These are phyloP conservation scores for Eubasilissa splendida DNA, from an alignment of 2,888 invertebrate species.

Conservation along the genomic window DNA sequence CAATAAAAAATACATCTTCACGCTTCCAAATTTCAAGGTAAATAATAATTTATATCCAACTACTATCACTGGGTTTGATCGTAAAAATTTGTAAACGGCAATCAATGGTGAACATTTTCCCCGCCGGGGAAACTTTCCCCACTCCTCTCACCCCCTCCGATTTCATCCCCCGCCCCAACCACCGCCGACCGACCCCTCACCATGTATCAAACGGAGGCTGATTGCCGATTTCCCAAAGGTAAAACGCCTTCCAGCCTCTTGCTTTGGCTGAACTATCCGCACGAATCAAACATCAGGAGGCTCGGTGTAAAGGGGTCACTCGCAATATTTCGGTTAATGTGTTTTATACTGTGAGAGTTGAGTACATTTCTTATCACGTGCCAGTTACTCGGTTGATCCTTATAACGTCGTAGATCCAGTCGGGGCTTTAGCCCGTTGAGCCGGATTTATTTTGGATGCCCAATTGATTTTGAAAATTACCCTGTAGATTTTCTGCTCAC, in stretches of 20 bases:
- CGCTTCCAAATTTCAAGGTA: too few species aligned
- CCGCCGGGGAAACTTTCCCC: slow-evolving; percentile 35
- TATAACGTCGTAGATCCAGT: neutral
- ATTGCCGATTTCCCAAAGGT: slow-evolving; percentile 54
- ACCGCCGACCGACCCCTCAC: slow-evolving; percentile 18
- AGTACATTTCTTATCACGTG: neutral
- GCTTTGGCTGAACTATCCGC: slow-evolving; percentile 11
- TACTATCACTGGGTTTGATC: slow-evolving; percentile 6
- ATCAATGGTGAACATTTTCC: slow-evolving; percentile 46
- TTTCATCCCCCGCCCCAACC: neutral
- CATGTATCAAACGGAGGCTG: slow-evolving; percentile 54
- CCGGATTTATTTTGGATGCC: slow-evolving; percentile 43
- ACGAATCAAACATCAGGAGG: neutral
- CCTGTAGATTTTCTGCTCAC: slow-evolving; percentile 20
- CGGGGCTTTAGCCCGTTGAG: slow-evolving; percentile 33
- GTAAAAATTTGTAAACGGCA: slow-evolving; percentile 51
- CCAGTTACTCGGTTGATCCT: neutral
- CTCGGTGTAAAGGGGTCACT: neutral
- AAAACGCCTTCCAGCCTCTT: slow-evolving; percentile 49
- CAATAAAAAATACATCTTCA: too few species aligned
- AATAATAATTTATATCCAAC: too few species aligned
- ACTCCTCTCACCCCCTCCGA: neutral
- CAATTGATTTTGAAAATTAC: slow-evolving; percentile 44
- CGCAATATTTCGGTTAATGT: neutral
- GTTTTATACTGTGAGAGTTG: neutral